phyloP scores from a whole-genome alignment of 2,113 vertebrate genomes.

The Potamarius usumacintae region DNA sequence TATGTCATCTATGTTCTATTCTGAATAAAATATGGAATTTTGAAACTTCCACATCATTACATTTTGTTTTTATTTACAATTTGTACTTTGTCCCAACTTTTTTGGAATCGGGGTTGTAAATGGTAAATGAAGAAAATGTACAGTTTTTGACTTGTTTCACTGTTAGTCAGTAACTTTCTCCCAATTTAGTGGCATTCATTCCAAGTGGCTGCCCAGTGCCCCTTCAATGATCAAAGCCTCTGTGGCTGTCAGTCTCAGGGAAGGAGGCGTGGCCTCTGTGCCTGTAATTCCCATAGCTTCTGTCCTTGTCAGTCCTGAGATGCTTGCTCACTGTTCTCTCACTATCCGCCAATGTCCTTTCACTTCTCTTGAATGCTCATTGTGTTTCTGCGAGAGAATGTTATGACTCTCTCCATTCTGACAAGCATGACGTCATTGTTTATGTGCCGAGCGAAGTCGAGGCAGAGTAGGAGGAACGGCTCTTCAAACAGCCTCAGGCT shows the following conservation, averaged over 20 bases:
- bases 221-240: not conserved
- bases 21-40: too few species aligned
- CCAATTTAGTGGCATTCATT: too few species aligned
- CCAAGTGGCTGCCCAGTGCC: not conserved
- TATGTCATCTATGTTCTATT: too few species aligned
- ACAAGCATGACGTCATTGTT: constrained; percentile 39
- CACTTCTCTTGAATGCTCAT: not conserved
- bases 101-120: too few species aligned
- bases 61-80: too few species aligned
- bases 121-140: too few species aligned
- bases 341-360: not conserved
- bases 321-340: not conserved
- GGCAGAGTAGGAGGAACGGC: constrained; percentile 19
- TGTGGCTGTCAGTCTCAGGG: not conserved
- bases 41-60: too few species aligned
- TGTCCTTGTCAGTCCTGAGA: not conserved
- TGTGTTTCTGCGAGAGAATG: not conserved
- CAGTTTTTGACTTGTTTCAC: not conserved
- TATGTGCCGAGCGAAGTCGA: constrained; percentile 20
- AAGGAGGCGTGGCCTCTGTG: not conserved
- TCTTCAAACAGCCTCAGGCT: constrained; percentile 32
- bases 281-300: not conserved
- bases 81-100: too few species aligned
- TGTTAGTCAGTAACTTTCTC: not conserved
- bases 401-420: not conserved